A percentile compares a stretch with the other conserved stretches of the same genome.
These are phyloP conservation scores for Zaprionus davidi DNA, from an alignment of 1,140 invertebrate species.

Conservation along the genomic window DNA sequence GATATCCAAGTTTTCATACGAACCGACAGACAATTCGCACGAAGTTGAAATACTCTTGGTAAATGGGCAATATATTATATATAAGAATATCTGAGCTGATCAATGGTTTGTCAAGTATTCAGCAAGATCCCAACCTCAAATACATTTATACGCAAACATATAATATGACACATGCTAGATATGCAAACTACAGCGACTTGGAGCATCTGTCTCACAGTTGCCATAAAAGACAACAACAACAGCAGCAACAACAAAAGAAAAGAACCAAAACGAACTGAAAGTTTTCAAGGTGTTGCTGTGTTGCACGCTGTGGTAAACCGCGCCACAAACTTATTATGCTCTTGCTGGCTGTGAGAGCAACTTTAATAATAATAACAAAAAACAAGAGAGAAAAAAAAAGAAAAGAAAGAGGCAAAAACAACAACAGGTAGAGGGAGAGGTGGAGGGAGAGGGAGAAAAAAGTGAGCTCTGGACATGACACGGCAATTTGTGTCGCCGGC, in stretches of 20 bases:
- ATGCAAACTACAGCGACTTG: background rate
- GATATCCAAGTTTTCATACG: no score
- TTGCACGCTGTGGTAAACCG: conserved; percentile 18
- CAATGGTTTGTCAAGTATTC: no score
- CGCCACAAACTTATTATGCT: conserved; percentile 28
- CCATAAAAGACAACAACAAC: background rate
- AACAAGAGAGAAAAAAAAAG: conserved; percentile 10
- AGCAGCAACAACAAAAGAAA: background rate
- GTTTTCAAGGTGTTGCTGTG: conserved; percentile 8
- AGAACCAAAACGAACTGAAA: conserved; percentile 4
- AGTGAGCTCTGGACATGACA: conserved; percentile 76
- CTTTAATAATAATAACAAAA: conserved; percentile 47
- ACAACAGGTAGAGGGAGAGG: conserved; percentile 7
- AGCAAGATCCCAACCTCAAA: no score
- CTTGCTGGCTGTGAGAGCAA: conserved; percentile 20
- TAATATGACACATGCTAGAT: background rate
- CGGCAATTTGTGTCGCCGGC: conserved; percentile 77
- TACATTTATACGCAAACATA: background rate
- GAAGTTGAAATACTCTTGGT: no score
- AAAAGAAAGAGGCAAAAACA: conserved; percentile 11
- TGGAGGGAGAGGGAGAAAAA: conserved; percentile 39
- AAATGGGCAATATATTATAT: no score
- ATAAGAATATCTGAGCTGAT: no score
- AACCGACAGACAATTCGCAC: no score
- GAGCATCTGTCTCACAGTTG: background rate